A percentile compares a stretch with the other conserved stretches of the same genome.
Conservation (phyloP, 2,888 invertebrate genomes). For the Meteorus cinctellus region DNA sequence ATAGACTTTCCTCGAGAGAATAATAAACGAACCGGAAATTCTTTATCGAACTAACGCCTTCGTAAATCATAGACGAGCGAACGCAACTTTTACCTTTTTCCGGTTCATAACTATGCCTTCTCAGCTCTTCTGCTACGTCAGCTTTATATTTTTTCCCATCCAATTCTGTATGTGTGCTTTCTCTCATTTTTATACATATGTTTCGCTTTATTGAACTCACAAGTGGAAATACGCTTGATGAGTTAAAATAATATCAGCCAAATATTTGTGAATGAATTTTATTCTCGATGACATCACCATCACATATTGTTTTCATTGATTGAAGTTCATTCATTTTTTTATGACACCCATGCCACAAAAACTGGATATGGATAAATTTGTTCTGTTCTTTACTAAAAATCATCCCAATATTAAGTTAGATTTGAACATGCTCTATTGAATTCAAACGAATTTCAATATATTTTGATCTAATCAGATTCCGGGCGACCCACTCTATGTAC, state of each 20-base stretch:
- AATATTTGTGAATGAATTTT: too few species aligned
- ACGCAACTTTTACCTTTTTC: constrained; percentile 42
- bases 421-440: too few species aligned
- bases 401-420: too few species aligned
- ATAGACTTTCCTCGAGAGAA: constrained; percentile 30
- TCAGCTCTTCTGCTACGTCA: constrained; percentile 8
- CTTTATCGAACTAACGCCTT: constrained; percentile 40
- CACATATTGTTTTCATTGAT: too few species aligned
- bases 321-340: too few species aligned
- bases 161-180: constrained; percentile 24
- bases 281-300: too few species aligned
- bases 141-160: constrained; percentile 29
- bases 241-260: background rate
- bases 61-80: constrained; percentile 41
- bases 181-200: constrained; percentile 24
- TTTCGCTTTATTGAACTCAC: constrained; percentile 6
- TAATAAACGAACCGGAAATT: constrained; percentile 45
- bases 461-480: too few species aligned
- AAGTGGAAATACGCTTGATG: background rate
- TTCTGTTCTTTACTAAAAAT: too few species aligned
- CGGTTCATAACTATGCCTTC: constrained; percentile 25
- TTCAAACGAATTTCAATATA: too few species aligned
- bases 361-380: too few species aligned
- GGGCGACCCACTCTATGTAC: too few species aligned
- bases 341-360: too few species aligned